phyloP scores from a whole-genome alignment of 35 echinoderm and acorn worm genomes.

The Chiridota heheva region DNA sequence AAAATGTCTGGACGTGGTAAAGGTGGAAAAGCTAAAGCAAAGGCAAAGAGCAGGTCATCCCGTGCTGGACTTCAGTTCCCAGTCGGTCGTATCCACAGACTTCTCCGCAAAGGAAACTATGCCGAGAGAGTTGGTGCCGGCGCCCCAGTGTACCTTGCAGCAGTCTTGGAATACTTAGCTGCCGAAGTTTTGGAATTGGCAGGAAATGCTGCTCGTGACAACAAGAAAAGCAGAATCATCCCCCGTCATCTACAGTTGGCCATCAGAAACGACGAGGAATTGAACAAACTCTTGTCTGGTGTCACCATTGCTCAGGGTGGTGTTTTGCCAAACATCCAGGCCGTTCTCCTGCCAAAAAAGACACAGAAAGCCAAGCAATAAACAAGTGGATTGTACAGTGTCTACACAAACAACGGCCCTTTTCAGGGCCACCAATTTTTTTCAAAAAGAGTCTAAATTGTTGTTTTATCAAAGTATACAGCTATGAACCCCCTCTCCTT shows the following conservation, averaged over 20 bases:
- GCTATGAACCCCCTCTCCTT: too few relatives aligned
- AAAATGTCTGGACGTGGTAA: slow-evolving; percentile 88
- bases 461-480: too few relatives aligned
- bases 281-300: slow-evolving; percentile 66
- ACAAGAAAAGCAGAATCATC: slow-evolving; percentile 82
- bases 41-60: slow-evolving; percentile 61
- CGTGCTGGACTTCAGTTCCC: slow-evolving; percentile 87
- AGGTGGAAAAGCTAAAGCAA: slow-evolving; percentile 50
- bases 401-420: slow-evolving; percentile 4
- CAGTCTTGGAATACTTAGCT: slow-evolving; percentile 77
- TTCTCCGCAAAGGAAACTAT: slow-evolving; percentile 76
- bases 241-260: slow-evolving; percentile 85
- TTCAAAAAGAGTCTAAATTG: slow-evolving; percentile 4
- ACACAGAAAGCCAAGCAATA: slow-evolving; percentile 20
- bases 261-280: slow-evolving; percentile 83
- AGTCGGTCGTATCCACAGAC: slow-evolving; percentile 74
- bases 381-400: background rate
- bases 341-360: slow-evolving; percentile 80
- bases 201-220: slow-evolving; percentile 87
- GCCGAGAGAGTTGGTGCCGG: slow-evolving; percentile 65
- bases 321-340: slow-evolving; percentile 87
- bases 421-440: slow-evolving; percentile 26
- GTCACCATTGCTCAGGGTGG: slow-evolving; percentile 88
- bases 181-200: slow-evolving; percentile 86
- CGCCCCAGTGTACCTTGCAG: slow-evolving; percentile 78